Evolutionary conservation across 2,888 invertebrate genomes (phyloP).

Genomic region (Thysanoteuthis rhombus): DNA sequence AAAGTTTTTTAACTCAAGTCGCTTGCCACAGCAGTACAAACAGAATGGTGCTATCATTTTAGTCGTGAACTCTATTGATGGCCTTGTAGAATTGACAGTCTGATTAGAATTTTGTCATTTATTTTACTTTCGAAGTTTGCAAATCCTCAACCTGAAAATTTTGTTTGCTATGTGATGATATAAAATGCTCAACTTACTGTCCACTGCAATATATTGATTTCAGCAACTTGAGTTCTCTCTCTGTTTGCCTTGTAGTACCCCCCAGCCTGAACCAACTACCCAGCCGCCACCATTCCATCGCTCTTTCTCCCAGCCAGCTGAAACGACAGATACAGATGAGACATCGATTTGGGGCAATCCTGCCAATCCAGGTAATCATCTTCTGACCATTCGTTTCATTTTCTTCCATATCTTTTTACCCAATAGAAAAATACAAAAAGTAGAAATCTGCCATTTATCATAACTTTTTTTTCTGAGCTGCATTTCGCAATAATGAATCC

Average conservation of each 20-base stretch:
- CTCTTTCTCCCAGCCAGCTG: constrained; percentile 42
- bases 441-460: neutral
- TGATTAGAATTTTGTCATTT: neutral
- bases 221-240: neutral
- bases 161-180: too few relatives aligned
- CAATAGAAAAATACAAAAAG: neutral
- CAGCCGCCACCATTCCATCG: constrained; percentile 43
- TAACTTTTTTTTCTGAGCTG: too few relatives aligned
- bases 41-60: too few relatives aligned
- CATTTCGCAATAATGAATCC: too few relatives aligned
- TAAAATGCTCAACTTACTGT: neutral
- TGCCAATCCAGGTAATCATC: constrained; percentile 32
- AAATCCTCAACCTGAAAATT: too few relatives aligned
- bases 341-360: constrained; percentile 37
- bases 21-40: too few relatives aligned
- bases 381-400: too few relatives aligned
- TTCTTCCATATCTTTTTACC: neutral
- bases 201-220: neutral
- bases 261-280: constrained; percentile 14
- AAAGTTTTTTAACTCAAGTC: too few relatives aligned
- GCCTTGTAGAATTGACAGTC: neutral
- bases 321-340: constrained; percentile 30
- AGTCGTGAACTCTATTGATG: neutral
- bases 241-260: neutral
- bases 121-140: too few relatives aligned